Base-by-base conservation (phyloP, 1,140 invertebrate species). In the Atta colombica region DNA sequence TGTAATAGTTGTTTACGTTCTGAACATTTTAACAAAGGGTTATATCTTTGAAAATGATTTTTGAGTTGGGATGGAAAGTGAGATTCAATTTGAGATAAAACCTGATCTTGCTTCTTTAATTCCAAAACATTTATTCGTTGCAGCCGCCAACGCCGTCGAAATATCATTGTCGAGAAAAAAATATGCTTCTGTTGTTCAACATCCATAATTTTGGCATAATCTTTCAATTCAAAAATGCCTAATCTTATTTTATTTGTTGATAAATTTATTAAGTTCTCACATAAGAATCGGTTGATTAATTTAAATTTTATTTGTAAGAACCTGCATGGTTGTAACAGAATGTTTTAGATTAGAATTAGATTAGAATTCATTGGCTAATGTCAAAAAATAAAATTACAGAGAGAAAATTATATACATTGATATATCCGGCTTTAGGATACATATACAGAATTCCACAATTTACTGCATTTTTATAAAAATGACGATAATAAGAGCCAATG, bases 271-370 rank as follows among this genome's bases (percentile, higher is more conserved):
- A 16, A 58, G 10, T 8, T 31, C 6, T 80, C 28, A 6, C 6
- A 8, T 2, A 91, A 21, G 0, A 87, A 25, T 14, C 60, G 31
- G 1, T 90, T 91, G 5, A 71, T 39, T 3, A 45, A 12, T 45
- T 53, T 8, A 14, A 91, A 91, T 61, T 63, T 75, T 1, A 16
- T 16, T 61, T 51, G 35, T 3, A 90, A 7, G 5, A 61, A 86
- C 14, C 90, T 39, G 39, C 39, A 7, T 31, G 8, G 8, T 39
- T 1, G 7, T 39, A 39, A 39, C 39, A 39, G 7, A 0, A 39
- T 39, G 39, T 39, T n/a, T n/a, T 91, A 39, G 1, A 39, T 51
- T 0, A 68, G 3, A 16, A 18, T 58, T 91, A 39, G 1, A 39
- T 51, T 0, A 68, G 3, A 16, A 18, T 58, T 2, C 39, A 8